Percentiles rank a stretch among this genome's conserved stretches.
Evolutionary conservation across 2,888 invertebrate species (phyloP).

Genomic region (Thymelicus lineola): DNA sequence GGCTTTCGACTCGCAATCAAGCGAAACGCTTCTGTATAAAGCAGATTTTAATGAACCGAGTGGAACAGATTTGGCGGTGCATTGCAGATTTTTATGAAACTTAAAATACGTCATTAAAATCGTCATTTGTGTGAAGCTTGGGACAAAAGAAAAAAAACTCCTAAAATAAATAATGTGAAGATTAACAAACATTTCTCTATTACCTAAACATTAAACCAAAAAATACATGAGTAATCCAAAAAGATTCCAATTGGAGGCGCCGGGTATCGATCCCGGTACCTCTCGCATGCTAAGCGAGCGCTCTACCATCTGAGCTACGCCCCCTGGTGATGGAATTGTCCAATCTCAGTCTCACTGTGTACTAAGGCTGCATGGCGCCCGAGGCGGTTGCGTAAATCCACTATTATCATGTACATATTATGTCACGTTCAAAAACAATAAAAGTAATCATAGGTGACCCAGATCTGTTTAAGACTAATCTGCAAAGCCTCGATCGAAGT

Average conservation of each 20-base stretch:
- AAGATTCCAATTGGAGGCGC: conserved; percentile 50
- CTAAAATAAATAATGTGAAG: no score
- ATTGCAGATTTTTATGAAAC: no score
- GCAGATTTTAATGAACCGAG: conserved; percentile 5
- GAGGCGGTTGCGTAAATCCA: not conserved
- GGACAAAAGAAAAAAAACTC: no score
- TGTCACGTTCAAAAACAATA: no score
- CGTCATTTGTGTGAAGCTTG: no score
- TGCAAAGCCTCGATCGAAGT: no score
- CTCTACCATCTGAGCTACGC: conserved; percentile 86
- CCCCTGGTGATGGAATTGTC: conserved; percentile 53
- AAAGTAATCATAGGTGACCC: no score
- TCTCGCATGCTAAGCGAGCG: conserved; percentile 85
- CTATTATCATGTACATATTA: no score
- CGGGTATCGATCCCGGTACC: conserved; percentile 76
- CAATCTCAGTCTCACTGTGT: not conserved
- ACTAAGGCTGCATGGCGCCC: not conserved
- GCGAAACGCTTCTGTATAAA: not conserved
- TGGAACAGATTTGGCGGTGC: not conserved
- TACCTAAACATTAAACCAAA: no score
- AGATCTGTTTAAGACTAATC: no score
- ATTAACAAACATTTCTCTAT: no score
- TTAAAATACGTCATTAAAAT: no score
- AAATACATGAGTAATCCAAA: not conserved
- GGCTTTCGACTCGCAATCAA: conserved; percentile 7